Evolutionary conservation across 2,888 invertebrate genomes (phyloP).

Genomic region (Acronicta psi): DNA sequence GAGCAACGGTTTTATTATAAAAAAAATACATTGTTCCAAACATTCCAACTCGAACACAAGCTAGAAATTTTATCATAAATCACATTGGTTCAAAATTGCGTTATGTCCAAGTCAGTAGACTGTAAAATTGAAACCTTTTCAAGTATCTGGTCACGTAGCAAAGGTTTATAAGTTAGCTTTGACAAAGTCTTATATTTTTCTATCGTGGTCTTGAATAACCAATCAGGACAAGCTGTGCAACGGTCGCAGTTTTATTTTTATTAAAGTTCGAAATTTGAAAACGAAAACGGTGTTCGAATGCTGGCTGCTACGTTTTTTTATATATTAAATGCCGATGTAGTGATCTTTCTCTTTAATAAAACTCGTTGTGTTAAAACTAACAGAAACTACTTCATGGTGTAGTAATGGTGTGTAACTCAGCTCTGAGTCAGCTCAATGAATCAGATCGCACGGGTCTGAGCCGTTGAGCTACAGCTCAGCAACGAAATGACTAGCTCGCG

Average conservation of each 20-base stretch:
- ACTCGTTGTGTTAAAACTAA: no score
- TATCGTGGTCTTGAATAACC: not conserved
- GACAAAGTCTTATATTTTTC: conserved; percentile 13
- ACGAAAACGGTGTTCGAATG: no score
- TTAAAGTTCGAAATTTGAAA: not conserved
- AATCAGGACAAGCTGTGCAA: conserved; percentile 13
- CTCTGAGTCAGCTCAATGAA: no score
- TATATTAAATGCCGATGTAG: no score
- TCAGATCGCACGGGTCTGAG: no score
- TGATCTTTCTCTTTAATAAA: no score
- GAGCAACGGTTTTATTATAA: no score
- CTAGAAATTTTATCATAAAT: conserved; percentile 40
- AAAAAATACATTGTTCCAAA: not conserved
- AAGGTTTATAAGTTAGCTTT: conserved; percentile 25
- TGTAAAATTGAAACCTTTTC: conserved; percentile 59
- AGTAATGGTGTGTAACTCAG: no score
- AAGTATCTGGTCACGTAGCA: conserved; percentile 40
- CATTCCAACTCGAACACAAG: conserved; percentile 12
- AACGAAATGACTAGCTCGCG: no score
- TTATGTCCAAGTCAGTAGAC: conserved; percentile 54
- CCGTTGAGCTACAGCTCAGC: no score
- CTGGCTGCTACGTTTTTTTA: no score
- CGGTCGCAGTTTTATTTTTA: conserved; percentile 3
- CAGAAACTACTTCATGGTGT: no score
- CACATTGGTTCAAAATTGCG: conserved; percentile 37